These are phyloP conservation scores for Monoplex corrugatus DNA, from an alignment of 2,888 invertebrate genomes.

Conservation along the genomic window DNA sequence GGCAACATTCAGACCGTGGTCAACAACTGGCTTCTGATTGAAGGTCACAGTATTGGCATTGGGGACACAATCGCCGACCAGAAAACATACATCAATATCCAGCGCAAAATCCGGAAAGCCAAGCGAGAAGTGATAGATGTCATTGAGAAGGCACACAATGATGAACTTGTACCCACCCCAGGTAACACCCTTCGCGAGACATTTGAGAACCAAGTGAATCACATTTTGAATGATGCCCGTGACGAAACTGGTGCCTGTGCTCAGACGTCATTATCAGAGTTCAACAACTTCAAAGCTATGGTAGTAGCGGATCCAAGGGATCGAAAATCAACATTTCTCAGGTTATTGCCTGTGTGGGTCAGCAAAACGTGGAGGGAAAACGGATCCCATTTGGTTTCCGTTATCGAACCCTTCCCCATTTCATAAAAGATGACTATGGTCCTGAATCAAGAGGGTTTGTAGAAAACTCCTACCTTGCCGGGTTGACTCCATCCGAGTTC, in stretches of 20 bases:
- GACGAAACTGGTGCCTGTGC: constrained; percentile 99
- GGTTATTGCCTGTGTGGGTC: constrained; percentile 99
- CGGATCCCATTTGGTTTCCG: constrained; percentile 99
- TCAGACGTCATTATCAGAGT: constrained; percentile 99
- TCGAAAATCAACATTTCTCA: constrained; percentile 99
- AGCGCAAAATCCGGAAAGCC: constrained; percentile 98
- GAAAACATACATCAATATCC: constrained; percentile 98
- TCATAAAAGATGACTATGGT: constrained; percentile 99
- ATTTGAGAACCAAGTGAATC: constrained; percentile 98
- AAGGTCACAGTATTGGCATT: constrained; percentile 88
- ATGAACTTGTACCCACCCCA: constrained; percentile 98
- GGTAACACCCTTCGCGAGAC: constrained; percentile 99
- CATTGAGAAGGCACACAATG: constrained; percentile 99
- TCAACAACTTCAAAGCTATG: constrained; percentile 99
- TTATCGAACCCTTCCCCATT: constrained; percentile 98
- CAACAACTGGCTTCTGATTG: constrained; percentile 98
- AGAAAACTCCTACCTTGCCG: constrained; percentile 99
- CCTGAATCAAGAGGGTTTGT: constrained; percentile 99
- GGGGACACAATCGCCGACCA: constrained; percentile 99
- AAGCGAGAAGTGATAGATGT: constrained; percentile 99
- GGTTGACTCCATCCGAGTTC: constrained; percentile 98
- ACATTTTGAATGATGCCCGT: constrained; percentile 99
- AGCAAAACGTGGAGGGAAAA: constrained; percentile 99
- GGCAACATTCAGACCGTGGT: constrained; percentile 99
- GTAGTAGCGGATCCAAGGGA: constrained; percentile 99